A percentile compares a stretch with the other conserved stretches of the same genome.
These are phyloP conservation scores for Itoplectis maculator DNA, from an alignment of 2,888 invertebrate genomes.

Conservation along the genomic window DNA sequence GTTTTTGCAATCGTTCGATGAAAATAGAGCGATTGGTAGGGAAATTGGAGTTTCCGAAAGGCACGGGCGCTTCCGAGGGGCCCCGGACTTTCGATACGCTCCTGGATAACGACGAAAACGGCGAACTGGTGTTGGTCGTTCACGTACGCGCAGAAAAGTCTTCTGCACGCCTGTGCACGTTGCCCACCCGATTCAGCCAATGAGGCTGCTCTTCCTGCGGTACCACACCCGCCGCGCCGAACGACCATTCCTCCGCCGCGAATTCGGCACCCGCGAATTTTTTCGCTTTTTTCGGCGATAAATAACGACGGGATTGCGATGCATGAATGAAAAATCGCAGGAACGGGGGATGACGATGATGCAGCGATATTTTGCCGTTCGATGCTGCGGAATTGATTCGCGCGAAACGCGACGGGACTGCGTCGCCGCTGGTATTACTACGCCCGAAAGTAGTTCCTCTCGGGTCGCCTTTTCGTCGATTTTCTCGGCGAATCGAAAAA, in stretches of 20 bases:
- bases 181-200: slow-evolving; percentile 74
- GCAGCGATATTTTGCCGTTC: slow-evolving; percentile 16
- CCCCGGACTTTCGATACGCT: slow-evolving; percentile 63
- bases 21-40: background rate
- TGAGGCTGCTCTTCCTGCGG: slow-evolving; percentile 70
- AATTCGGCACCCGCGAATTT: slow-evolving; percentile 52
- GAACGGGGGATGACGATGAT: background rate
- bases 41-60: background rate
- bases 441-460: slow-evolving; percentile 78
- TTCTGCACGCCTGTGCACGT: slow-evolving; percentile 71
- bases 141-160: slow-evolving; percentile 70
- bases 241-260: slow-evolving; percentile 75
- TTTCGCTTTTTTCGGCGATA: background rate
- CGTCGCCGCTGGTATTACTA: slow-evolving; percentile 72
- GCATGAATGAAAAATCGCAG: background rate
- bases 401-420: slow-evolving; percentile 3
- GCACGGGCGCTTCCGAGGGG: slow-evolving; percentile 32
- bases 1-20: background rate
- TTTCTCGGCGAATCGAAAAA: slow-evolving; percentile 39
- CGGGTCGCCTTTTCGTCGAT: slow-evolving; percentile 68
- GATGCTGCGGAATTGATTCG: background rate
- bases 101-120: slow-evolving; percentile 75
- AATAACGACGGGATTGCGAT: background rate
- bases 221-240: slow-evolving; percentile 71
- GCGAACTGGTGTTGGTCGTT: slow-evolving; percentile 66